A percentile compares a stretch with the other conserved stretches of the same genome.
Conservation (phyloP, 2,888 invertebrate genomes). For the Sipha maydis region DNA sequence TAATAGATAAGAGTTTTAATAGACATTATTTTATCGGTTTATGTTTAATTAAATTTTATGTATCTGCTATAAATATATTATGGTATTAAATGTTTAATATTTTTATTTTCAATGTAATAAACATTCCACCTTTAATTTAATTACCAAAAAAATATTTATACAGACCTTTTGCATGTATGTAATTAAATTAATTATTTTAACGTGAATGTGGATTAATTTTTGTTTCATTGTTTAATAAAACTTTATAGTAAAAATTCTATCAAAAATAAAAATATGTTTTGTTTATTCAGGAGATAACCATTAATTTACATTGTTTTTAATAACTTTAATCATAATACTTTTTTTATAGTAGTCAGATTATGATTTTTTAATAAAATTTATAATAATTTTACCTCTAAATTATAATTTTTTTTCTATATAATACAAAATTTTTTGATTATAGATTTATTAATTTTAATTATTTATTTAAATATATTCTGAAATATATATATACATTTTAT, state of each 20-base stretch:
- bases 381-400: no score
- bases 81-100: constrained; percentile 5
- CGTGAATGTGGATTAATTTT: constrained; percentile 18
- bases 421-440: no score
- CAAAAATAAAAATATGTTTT: not conserved
- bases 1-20: constrained; percentile 27
- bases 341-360: no score
- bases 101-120: constrained; percentile 44
- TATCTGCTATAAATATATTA: constrained; percentile 27
- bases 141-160: not conserved
- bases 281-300: no score
- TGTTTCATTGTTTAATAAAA: not conserved
- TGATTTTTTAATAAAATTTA: no score
- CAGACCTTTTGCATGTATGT: constrained; percentile 14
- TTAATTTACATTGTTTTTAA: no score
- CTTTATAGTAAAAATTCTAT: not conserved
- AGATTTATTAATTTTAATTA: no score
- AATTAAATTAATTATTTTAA: constrained; percentile 39
- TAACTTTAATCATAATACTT: no score
- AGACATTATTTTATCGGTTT: constrained; percentile 41
- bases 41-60: constrained; percentile 36
- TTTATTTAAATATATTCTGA: no score
- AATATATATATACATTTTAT: no score
- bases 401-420: no score
- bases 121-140: constrained; percentile 50